Conservation (phyloP, 2,888 invertebrate genomes). For the Drosophila atroscutellata region DNA sequence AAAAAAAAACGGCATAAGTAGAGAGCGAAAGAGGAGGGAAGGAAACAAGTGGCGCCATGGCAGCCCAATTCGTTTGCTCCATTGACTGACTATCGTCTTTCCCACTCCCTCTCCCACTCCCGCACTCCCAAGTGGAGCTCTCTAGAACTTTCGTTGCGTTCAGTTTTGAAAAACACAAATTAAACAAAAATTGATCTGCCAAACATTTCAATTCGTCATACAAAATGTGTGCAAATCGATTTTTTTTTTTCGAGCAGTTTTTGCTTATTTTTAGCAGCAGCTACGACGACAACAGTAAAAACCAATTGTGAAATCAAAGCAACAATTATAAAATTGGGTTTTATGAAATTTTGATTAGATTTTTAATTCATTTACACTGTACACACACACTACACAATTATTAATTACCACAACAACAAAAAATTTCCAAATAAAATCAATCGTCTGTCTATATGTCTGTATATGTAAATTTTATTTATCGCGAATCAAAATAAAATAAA, state of each 20-base stretch:
- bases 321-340: slow-evolving; percentile 15
- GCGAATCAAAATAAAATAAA: slow-evolving; percentile 17
- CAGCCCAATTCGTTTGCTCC: slow-evolving; percentile 24
- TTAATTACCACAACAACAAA: slow-evolving; percentile 33
- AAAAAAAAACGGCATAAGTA: neutral
- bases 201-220: slow-evolving; percentile 29
- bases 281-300: slow-evolving; percentile 5
- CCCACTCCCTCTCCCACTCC: neutral
- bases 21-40: neutral
- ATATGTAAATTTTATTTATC: slow-evolving; percentile 14
- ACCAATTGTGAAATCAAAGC: slow-evolving; percentile 25
- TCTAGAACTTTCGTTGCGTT: slow-evolving; percentile 52
- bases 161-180: neutral
- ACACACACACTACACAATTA: slow-evolving; percentile 12
- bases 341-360: slow-evolving; percentile 21
- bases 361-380: slow-evolving; percentile 31
- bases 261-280: slow-evolving; percentile 11
- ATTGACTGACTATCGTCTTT: slow-evolving; percentile 26
- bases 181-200: slow-evolving; percentile 14
- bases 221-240: neutral
- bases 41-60: slow-evolving; percentile 1
- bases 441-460: neutral
- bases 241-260: neutral
- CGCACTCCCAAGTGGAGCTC: slow-evolving; percentile 16
- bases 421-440: slow-evolving; percentile 1